Conservation (phyloP, 2,888 invertebrate genomes). For the Anticlea derivata region DNA sequence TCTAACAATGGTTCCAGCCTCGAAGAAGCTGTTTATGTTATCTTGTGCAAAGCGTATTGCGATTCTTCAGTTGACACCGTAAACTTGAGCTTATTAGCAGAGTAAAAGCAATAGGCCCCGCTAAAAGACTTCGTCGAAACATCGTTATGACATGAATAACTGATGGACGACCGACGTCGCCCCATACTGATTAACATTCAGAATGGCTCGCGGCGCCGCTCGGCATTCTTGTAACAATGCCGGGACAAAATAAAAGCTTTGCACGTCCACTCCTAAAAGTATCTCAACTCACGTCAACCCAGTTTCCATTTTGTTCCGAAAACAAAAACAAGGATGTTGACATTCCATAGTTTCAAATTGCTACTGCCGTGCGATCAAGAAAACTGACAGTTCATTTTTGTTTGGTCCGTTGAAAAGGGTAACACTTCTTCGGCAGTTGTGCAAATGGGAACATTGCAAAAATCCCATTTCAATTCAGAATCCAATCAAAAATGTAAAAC, state of each 20-base stretch:
- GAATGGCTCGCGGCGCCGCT: conserved; percentile 63
- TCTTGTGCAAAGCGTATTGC: neutral
- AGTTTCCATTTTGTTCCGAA: conserved; percentile 56
- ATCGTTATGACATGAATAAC: conserved; percentile 73
- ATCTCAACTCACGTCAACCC: conserved; percentile 63
- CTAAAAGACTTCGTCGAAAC: conserved; percentile 65
- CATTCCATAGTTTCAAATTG: conserved; percentile 32
- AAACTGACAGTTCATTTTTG: no score
- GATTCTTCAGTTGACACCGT: conserved; percentile 12
- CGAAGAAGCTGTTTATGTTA: neutral
- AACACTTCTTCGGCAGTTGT: no score
- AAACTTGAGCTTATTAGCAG: conserved; percentile 37
- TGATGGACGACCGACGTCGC: conserved; percentile 68
- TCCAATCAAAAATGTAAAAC: no score
- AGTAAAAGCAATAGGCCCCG: conserved; percentile 36
- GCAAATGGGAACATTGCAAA: no score
- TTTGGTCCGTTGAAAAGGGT: no score
- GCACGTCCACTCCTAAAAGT: conserved; percentile 75
- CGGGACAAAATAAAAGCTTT: conserved; percentile 76
- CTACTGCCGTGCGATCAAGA: no score
- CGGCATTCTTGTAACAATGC: conserved; percentile 75
- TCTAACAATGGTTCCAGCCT: no score
- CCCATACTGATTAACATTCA: conserved; percentile 77
- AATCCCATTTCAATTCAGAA: neutral
- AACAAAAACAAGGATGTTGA: conserved; percentile 47